phyloP scores from a whole-genome alignment of 2,113 vertebrate species.

The Empidonax traillii region DNA sequence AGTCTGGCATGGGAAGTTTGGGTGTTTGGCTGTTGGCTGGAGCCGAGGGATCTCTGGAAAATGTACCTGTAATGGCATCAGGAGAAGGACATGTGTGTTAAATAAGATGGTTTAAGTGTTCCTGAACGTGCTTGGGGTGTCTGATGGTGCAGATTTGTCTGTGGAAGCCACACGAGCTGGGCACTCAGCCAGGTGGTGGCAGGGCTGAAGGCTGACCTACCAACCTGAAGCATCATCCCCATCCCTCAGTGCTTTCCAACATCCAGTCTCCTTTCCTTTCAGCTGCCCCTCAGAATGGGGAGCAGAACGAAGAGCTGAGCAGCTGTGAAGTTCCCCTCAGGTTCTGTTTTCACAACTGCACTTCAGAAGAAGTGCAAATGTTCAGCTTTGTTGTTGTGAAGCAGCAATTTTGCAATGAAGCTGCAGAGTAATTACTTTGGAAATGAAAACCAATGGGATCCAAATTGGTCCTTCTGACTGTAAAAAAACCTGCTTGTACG shows the following conservation, averaged over 20 bases:
- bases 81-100: background rate
- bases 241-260: background rate
- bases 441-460: background rate
- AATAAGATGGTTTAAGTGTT: background rate
- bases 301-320: background rate
- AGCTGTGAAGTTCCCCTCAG: background rate
- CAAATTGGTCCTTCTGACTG: background rate
- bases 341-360: background rate
- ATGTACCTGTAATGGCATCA: background rate
- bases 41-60: background rate
- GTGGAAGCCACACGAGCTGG: background rate
- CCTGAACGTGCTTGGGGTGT: background rate
- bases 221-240: background rate
- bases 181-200: background rate
- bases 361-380: background rate
- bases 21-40: background rate
- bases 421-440: background rate
- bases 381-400: background rate
- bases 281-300: background rate
- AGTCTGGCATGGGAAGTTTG: background rate
- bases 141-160: background rate
- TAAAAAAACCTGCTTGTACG: background rate
- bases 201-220: background rate
- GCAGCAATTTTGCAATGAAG: conserved; percentile 2
- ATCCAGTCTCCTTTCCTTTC: background rate